Base-by-base conservation (phyloP, 2,113 vertebrate species). In the Trematomus loennbergii region DNA sequence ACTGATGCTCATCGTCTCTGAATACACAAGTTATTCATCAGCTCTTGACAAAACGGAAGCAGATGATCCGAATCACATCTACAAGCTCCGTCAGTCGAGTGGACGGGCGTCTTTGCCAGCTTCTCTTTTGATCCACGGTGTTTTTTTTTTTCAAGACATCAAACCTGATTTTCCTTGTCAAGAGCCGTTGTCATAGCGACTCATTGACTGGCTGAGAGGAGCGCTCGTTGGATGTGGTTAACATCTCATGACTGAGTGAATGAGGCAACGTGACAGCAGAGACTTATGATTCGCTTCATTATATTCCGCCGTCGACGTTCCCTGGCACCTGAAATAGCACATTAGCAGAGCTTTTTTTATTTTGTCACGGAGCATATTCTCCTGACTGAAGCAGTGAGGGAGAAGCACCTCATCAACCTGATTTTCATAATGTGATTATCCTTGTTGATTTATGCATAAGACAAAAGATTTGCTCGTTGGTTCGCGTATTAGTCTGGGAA, bases 361-460 rank as follows among this genome's bases (percentile, higher is more conserved):
- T 83, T 63, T 75, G 22, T 82, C 77, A 18, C 48, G 62, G 49
- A 79, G 59, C 54, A 66, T 1, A 62, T 79, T 62, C 53, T 29
- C 79, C 54, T 17, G 64, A 52, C 0, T 59, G 55, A 50, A 17
- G 22, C 66, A 63, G 72, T 59, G 72, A 82, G 65, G 29, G 61
- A 33, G 65, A 82, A 76, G 78, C 49, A 70, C 68, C 64, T 88
- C 79, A 76, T 87, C 76, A 82, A 79, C 75, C 74, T 70, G 64
- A 87, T 92, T 90, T 90, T 90, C 81, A 85, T 85, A 87, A 91
- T 88, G 83, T 74, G 82, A 93, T 94, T 89, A 87, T 90, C 49
- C 65, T 68, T 87, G 81, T 85, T 93, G 91, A 90, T 92, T 88
- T 88, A 94, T 89, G 85, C 87, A 33, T 72, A 78, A 87, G 71